Evolutionary conservation across 2,113 vertebrate species (phyloP), one percentile per base, ranked within the genome.

Genomic region (Cyanoliseus patagonus): DNA sequence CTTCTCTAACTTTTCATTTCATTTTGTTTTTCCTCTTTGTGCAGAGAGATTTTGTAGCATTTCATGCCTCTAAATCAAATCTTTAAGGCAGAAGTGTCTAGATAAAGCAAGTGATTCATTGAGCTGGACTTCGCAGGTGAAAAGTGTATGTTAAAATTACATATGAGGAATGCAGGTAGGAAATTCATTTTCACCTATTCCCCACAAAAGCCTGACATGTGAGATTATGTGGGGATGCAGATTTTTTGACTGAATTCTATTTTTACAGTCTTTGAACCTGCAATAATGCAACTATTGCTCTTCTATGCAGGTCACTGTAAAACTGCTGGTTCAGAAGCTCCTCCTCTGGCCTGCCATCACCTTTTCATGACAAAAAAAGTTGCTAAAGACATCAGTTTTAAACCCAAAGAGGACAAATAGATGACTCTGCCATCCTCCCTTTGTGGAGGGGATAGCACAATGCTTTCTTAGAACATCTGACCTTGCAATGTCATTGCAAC

Each of bases 301-400:
- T 86, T 83, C 44, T 72, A 84, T 93, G 77, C 95, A 87, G 88
- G 90, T 93, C 96, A 94, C 70, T 82, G 20, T 79, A 90, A 95
- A 96, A 89, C 14, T 92, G 83, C 76, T 89, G 66, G 73, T 95
- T 93, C 83, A 87, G 73, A 94, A 94, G 80, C 88, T 84, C 70
- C 62, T 96, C 88, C 70, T 94, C 67, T 95, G 80, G 79, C 83
- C 88, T 91, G 66, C 69, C 49, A 66, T 89, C 73, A 92, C 69
- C 91, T 95, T 83, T 88, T 85, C 62, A 73, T 42, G 67, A 91
- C 88, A 95, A 93, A 93, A 95, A 95, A 96, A 84, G 74, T 96
- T 94, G 88, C 94, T 88, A 85, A 90, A 95, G 86, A 35, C 91
- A 89, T 94, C 83, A 92, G 83, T 92, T 92, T 66, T 90, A 83